phyloP scores from a whole-genome alignment of 2,888 invertebrate species.

The Graphium colonna region DNA sequence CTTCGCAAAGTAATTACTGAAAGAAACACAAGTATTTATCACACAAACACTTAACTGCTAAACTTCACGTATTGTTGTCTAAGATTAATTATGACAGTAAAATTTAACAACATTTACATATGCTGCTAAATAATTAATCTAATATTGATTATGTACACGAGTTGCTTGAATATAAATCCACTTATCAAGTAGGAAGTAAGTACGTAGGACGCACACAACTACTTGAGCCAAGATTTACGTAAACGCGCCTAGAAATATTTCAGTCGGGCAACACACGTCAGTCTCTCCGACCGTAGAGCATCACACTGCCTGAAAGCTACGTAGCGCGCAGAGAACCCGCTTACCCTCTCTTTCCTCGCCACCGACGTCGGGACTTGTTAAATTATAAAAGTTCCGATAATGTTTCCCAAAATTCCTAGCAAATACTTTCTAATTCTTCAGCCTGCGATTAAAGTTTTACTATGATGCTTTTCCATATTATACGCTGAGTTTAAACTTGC shows the following conservation, averaged over 20 bases:
- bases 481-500: neutral
- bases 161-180: neutral
- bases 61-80: constrained; percentile 23
- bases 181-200: neutral
- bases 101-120: too few relatives aligned
- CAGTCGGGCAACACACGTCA: constrained; percentile 6
- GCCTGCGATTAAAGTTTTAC: neutral
- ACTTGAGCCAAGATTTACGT: constrained; percentile 20
- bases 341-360: constrained; percentile 15
- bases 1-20: constrained; percentile 11
- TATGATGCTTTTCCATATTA: neutral
- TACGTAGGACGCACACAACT: constrained; percentile 10
- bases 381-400: constrained; percentile 15
- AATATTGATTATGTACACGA: too few relatives aligned
- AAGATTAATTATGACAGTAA: constrained; percentile 22
- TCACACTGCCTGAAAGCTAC: constrained; percentile 14
- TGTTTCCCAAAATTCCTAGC: constrained; percentile 10
- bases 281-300: neutral
- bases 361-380: constrained; percentile 10
- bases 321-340: constrained; percentile 10
- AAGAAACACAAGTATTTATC: constrained; percentile 19
- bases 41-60: constrained; percentile 22
- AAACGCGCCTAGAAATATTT: constrained; percentile 1
- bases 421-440: neutral
- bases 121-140: too few relatives aligned